A percentile compares a stretch with the other conserved stretches of the same genome.
Evolutionary conservation across 1,140 invertebrate genomes (phyloP).

Genomic region (Lordiphosa mommai): DNA sequence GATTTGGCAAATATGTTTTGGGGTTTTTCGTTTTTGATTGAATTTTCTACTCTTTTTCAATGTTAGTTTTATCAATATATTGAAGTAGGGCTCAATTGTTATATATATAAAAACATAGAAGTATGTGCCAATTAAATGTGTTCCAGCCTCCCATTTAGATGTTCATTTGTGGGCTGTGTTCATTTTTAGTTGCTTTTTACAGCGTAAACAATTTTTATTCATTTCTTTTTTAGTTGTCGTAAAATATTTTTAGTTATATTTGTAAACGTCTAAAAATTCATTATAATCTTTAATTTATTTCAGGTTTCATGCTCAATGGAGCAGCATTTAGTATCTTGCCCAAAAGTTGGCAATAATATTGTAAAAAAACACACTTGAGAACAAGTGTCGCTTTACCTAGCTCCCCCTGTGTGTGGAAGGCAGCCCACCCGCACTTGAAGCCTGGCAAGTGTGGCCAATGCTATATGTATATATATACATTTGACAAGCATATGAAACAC

Average conservation of each 20-base stretch:
- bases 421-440: too few species aligned
- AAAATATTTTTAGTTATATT: too few species aligned
- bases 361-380: conserved; percentile 2
- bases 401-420: not conserved
- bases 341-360: not conserved
- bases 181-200: conserved; percentile 6
- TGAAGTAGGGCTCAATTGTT: conserved; percentile 10
- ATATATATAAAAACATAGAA: not conserved
- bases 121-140: conserved; percentile 33
- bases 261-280: too few species aligned
- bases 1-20: conserved; percentile 61
- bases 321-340: not conserved
- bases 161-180: conserved; percentile 32
- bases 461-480: conserved; percentile 18
- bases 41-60: not conserved
- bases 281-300: too few species aligned
- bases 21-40: not conserved
- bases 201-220: conserved; percentile 38
- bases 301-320: not conserved
- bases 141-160: conserved; percentile 22
- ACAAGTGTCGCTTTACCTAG: conserved; percentile 1
- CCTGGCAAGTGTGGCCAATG: conserved; percentile 57
- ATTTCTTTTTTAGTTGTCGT: conserved; percentile 37
- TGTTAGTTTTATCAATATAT: not conserved
- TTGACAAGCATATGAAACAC: conserved; percentile 50